Evolutionary conservation across 1,140 invertebrate genomes (phyloP), one percentile per base, ranked within the genome.

Genomic region (Anoplolepis gracilipes): DNA sequence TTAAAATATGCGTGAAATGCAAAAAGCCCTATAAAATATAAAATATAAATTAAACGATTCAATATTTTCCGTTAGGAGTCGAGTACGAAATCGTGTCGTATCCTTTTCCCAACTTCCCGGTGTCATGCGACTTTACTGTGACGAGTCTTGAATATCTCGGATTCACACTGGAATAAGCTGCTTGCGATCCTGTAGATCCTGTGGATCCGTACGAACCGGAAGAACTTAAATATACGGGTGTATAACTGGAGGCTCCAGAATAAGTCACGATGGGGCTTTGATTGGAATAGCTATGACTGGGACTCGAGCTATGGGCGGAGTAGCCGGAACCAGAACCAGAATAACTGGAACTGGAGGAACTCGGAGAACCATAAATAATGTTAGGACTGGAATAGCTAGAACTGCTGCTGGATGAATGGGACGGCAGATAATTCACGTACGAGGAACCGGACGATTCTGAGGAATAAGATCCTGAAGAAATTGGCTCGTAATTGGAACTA

Each of bases 1-100:
- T 39, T 73, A n/a, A 3, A 13, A 42, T 11, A 69, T 79, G 22
- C 19, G 28, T 3, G 28, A 13, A 7, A 42, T 16, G 16, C 33
- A 55, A 10, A 61, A 25, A 22, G 11, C 57, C 16, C n/a, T 36
- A 36, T 36, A 36, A 36, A 36, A 6, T 82, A 72, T 5, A 57
- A 70, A 42, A 30, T 19, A 55, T 70, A 55, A 70, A 82, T 82
- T 61, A 61, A 61, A 25, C 5, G 10, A 42, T 22, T 85, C n/a
- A 87, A 49, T 90, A 92, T 73, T 93, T 94, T 79, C 89, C 92
- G 28, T 79, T 87, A 46, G 90, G 85, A 59, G 91, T 91, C 0
- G 94, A 95, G 65, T 95, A 95, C 5, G 94, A 95, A 72, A 95
- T 95, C 30, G 94, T 95, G 42, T 95, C 94, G 64, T 95, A 95